Conservation (phyloP, 2,113 vertebrate species). For the Peromyscus californicus region DNA sequence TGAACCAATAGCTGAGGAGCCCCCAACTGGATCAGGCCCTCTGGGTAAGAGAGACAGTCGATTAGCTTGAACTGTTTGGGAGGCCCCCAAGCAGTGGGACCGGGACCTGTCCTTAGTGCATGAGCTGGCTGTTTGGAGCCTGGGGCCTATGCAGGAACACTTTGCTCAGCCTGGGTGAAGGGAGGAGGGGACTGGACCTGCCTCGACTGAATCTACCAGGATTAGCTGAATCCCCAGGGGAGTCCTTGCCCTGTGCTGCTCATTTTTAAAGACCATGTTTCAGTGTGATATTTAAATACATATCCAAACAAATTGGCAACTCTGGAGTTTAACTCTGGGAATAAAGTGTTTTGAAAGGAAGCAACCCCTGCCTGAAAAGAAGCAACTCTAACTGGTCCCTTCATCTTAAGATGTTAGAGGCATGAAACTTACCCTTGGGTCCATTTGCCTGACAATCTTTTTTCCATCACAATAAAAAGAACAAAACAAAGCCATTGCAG, state of each 20-base stretch:
- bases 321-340: neutral
- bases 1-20: no score
- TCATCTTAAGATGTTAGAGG: neutral
- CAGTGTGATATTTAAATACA: neutral
- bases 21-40: no score
- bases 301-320: neutral
- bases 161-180: no score
- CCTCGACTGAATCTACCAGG: no score
- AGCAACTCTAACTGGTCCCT: neutral
- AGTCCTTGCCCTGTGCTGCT: neutral
- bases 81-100: no score
- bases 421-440: neutral
- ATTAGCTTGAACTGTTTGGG: no score
- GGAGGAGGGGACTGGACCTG: no score
- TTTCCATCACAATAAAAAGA: neutral
- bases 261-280: neutral
- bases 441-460: neutral
- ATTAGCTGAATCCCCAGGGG: no score
- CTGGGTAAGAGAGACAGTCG: no score
- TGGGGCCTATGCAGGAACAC: no score
- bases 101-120: no score
- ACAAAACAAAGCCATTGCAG: neutral
- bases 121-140: no score
- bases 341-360: conserved; percentile 9
- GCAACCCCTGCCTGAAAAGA: neutral